Evolutionary conservation across 1,140 invertebrate genomes (phyloP).

Genomic region (Wiebesia pumilae): DNA sequence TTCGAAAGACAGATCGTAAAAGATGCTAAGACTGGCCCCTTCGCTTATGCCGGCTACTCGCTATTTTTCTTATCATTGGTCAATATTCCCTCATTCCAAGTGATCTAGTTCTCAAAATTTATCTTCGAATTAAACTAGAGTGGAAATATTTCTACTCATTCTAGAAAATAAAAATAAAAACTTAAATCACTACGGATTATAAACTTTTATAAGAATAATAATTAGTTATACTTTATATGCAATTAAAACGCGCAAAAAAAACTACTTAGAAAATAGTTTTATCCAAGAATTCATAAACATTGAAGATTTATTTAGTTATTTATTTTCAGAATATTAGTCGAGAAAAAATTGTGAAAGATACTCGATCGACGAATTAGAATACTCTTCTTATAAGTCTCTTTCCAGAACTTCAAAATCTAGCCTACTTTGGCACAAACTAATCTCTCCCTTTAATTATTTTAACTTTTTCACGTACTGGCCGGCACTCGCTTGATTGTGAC

Average conservation of each 20-base stretch:
- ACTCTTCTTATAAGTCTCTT: conserved; percentile 39
- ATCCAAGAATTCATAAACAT: too few relatives aligned
- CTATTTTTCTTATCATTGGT: conserved; percentile 42
- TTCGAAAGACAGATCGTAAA: conserved; percentile 73
- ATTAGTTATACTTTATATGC: too few relatives aligned
- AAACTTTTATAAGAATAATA: too few relatives aligned
- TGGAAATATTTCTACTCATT: too few relatives aligned
- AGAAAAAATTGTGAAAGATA: conserved; percentile 4
- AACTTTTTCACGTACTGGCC: conserved; percentile 59
- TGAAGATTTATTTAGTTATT: too few relatives aligned
- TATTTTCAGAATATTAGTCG: background rate
- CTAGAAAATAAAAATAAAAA: too few relatives aligned
- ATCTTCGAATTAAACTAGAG: background rate
- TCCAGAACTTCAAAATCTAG: conserved; percentile 54
- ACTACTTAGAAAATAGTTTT: too few relatives aligned
- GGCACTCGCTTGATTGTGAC: conserved; percentile 69
- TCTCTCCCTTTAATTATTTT: conserved; percentile 24
- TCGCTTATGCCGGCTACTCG: conserved; percentile 73
- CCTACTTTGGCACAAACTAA: conserved; percentile 72
- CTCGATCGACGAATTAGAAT: conserved; percentile 6
- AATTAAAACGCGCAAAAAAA: too few relatives aligned
- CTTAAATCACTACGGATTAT: too few relatives aligned
- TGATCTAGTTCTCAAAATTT: background rate
- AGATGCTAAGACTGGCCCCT: conserved; percentile 73
- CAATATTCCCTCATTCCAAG: conserved; percentile 20